Conservation (phyloP, 2,888 invertebrate species). For the Synergus gifuensis region DNA sequence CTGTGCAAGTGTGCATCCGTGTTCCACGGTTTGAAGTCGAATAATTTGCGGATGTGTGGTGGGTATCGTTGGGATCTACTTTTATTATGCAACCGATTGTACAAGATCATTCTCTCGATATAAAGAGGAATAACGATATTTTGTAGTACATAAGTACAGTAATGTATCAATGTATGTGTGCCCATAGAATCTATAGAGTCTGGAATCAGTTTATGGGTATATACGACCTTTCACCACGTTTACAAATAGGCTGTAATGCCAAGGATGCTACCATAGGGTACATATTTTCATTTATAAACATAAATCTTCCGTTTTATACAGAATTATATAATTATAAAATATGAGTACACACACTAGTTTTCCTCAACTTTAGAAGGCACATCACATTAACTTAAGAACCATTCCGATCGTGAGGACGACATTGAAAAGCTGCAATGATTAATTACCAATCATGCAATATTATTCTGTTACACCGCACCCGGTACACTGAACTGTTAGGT, state of each 20-base stretch:
- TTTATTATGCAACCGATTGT: conserved; percentile 39
- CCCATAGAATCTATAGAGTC: neutral
- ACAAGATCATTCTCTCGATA: conserved; percentile 5
- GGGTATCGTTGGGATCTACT: conserved; percentile 29
- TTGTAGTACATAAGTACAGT: neutral
- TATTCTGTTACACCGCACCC: neutral
- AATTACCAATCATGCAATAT: neutral
- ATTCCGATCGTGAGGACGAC: no score
- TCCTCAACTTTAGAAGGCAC: no score
- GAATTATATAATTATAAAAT: neutral
- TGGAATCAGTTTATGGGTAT: conserved; percentile 11
- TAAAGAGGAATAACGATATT: neutral
- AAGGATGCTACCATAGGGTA: conserved; percentile 9
- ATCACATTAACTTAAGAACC: no score
- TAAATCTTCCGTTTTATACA: neutral
- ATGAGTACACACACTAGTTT: neutral
- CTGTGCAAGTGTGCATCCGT: conserved; percentile 7
- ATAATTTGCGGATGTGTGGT: conserved; percentile 39
- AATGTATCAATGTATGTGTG: neutral
- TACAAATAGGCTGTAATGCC: conserved; percentile 30
- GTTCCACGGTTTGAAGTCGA: conserved; percentile 26
- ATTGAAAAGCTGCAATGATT: no score
- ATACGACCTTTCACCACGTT: conserved; percentile 20
- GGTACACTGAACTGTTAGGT: neutral
- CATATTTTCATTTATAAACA: conserved; percentile 23